phyloP scores from a whole-genome alignment of 2,797 vertebrate species.

The Meriones psammophilus region DNA sequence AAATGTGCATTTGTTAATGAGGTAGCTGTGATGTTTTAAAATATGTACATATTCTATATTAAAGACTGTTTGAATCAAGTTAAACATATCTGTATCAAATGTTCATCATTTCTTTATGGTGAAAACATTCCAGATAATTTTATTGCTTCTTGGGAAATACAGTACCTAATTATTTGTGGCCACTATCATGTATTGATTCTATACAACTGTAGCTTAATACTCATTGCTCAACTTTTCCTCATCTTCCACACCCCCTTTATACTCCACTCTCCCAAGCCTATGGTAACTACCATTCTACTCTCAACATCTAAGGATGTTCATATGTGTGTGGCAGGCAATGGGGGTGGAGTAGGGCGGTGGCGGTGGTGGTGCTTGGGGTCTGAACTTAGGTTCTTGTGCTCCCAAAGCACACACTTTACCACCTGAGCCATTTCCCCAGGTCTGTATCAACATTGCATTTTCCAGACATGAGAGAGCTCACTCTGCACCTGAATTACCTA shows the following conservation, averaged over 20 bases:
- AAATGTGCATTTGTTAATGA: neutral
- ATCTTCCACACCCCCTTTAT: neutral
- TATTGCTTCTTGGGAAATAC: neutral
- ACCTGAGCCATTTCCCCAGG: neutral
- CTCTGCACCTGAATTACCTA: neutral
- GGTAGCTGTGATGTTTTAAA: neutral
- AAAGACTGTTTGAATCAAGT: neutral
- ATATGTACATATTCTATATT: neutral
- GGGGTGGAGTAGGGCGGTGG: no score
- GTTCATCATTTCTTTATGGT: neutral
- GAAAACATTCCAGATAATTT: neutral
- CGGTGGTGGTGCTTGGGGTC: neutral
- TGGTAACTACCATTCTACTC: neutral
- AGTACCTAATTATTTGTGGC: neutral
- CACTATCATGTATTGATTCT: neutral
- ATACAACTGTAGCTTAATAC: neutral
- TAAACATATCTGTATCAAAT: neutral
- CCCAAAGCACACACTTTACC: neutral
- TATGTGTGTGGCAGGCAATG: neutral
- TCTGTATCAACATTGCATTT: neutral
- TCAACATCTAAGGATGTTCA: neutral
- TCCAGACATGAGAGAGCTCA: neutral
- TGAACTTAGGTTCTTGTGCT: neutral
- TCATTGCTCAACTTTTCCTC: neutral
- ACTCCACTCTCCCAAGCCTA: neutral